A percentile compares a stretch with the other conserved stretches of the same genome.
These are phyloP conservation scores for Petrolisthes manimaculis DNA, from an alignment of 2,888 invertebrate genomes.

Conservation along the genomic window DNA sequence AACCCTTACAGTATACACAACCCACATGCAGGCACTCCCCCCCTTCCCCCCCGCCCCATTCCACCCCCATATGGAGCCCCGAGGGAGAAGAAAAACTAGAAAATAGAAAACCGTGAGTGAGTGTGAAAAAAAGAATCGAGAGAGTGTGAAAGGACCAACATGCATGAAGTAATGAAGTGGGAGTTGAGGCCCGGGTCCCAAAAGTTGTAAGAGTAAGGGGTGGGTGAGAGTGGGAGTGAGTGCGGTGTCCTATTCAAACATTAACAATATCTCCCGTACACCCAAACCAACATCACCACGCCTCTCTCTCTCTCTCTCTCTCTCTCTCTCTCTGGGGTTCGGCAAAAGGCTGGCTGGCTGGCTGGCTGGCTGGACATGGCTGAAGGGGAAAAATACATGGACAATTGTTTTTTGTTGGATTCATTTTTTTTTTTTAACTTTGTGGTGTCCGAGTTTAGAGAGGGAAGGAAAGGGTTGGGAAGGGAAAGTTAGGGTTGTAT, in stretches of 20 bases:
- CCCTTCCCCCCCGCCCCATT: no score
- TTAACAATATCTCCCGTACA: background rate
- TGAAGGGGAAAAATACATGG: background rate
- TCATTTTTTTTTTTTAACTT: background rate
- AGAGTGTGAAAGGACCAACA: background rate
- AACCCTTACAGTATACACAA: no score
- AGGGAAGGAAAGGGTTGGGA: background rate
- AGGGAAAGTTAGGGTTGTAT: background rate
- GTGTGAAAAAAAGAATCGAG: background rate
- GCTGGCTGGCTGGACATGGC: no score
- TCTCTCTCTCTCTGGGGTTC: background rate
- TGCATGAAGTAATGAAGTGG: constrained; percentile 8
- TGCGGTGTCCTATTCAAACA: background rate
- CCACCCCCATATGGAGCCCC: no score
- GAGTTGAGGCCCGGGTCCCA: background rate
- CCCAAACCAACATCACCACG: background rate
- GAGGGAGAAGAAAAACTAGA: no score
- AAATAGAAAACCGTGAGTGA: background rate
- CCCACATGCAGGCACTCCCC: no score
- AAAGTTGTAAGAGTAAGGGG: background rate
- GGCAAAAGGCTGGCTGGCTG: background rate
- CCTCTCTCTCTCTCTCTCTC: no score
- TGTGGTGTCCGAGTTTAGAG: background rate
- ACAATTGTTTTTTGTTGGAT: background rate
- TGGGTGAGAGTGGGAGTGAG: background rate